These are phyloP conservation scores for Eulacestoma nigropectus DNA, from an alignment of 2,113 vertebrate genomes.

Conservation along the genomic window DNA sequence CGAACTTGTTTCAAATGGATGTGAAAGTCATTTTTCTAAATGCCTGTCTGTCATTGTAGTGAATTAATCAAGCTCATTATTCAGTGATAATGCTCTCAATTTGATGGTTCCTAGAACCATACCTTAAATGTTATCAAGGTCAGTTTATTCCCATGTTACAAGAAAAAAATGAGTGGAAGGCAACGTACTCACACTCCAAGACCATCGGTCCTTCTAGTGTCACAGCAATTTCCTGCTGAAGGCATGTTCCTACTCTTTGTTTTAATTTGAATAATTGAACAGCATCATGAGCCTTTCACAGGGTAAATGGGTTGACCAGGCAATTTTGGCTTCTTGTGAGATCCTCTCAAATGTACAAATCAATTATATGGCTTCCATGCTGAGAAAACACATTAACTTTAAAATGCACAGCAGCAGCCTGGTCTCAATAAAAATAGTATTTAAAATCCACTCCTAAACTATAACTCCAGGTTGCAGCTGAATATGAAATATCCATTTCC, in stretches of 20 bases:
- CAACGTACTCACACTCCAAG: background rate
- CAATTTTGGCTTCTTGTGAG: background rate
- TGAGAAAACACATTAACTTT: slow-evolving; percentile 14
- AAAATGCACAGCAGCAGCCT: background rate
- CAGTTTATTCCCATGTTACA: background rate
- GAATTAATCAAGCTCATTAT: background rate
- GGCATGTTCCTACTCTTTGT: background rate
- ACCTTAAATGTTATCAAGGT: background rate
- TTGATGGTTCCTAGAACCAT: background rate
- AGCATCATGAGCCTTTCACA: background rate
- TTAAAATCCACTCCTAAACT: background rate
- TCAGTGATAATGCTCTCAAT: background rate
- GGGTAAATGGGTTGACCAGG: background rate
- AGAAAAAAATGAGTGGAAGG: background rate
- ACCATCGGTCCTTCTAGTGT: background rate
- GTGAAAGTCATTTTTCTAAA: background rate
- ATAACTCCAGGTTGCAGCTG: background rate
- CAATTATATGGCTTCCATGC: background rate
- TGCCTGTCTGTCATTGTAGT: background rate
- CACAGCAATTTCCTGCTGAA: slow-evolving; percentile 14
- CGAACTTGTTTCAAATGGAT: background rate
- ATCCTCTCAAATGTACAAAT: background rate
- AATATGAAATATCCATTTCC: background rate
- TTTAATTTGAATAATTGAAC: background rate
- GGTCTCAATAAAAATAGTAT: background rate